Evolutionary conservation across 2,888 invertebrate genomes (phyloP).

Genomic region (Clepsis dumicolana): DNA sequence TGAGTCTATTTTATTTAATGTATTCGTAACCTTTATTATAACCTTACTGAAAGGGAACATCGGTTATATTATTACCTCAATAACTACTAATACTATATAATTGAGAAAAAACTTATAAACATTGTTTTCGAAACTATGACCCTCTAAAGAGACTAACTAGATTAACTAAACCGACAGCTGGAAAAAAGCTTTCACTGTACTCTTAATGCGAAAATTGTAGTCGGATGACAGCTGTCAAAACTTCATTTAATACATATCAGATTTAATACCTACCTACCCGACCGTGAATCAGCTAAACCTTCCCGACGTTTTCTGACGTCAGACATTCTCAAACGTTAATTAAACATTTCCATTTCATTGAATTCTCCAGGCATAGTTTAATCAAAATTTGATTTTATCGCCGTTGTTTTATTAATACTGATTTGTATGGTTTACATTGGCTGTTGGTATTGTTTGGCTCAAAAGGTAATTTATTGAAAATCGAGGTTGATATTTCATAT

Average conservation of each 20-base stretch:
- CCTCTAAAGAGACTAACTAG: too few species aligned
- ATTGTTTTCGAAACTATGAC: too few species aligned
- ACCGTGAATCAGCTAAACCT: background rate
- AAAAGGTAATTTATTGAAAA: background rate
- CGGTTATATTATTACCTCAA: background rate
- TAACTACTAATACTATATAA: background rate
- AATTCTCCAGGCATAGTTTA: background rate
- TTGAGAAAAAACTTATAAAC: too few species aligned
- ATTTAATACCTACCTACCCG: background rate
- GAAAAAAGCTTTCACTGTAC: background rate
- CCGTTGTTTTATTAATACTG: conserved; percentile 9
- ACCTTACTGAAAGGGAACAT: background rate
- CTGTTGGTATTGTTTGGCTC: conserved; percentile 15
- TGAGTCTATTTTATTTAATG: background rate
- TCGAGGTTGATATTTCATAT: conserved; percentile 1
- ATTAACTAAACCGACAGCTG: background rate
- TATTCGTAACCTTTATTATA: background rate
- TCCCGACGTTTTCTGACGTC: conserved; percentile 5
- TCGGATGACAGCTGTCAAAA: background rate
- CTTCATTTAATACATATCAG: background rate
- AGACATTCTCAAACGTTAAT: conserved; percentile 2
- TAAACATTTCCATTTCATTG: conserved; percentile 12
- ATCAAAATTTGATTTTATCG: conserved; percentile 3
- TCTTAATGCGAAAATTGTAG: background rate
- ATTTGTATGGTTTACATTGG: conserved; percentile 13